Conservation (phyloP, 2,797 vertebrate species). For the Bucorvus abyssinicus region DNA sequence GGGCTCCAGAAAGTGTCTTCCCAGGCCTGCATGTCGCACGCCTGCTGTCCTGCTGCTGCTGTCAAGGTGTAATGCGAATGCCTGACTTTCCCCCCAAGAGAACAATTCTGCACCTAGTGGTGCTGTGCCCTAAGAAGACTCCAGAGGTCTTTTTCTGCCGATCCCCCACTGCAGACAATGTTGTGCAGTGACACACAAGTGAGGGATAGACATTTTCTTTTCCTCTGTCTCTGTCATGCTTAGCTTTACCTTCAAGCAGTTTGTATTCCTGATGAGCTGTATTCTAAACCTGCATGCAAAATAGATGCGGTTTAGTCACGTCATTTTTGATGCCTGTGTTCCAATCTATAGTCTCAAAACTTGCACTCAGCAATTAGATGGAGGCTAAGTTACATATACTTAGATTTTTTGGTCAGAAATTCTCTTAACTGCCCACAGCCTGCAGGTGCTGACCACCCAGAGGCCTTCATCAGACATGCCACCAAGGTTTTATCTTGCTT, state of each 20-base stretch:
- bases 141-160: background rate
- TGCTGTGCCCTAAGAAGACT: background rate
- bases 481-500: background rate
- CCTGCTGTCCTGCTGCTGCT: background rate
- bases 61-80: background rate
- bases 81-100: background rate
- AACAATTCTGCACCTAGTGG: background rate
- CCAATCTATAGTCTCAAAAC: background rate
- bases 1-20: background rate
- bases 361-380: background rate
- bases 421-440: background rate
- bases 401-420: background rate
- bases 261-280: slow-evolving; percentile 4
- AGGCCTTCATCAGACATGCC: background rate
- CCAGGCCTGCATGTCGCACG: fast-evolving
- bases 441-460: background rate
- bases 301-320: background rate
- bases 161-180: background rate
- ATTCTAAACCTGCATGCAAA: background rate
- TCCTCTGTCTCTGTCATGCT: background rate
- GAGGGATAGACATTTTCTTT: background rate
- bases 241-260: slow-evolving; percentile 7
- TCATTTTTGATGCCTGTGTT: background rate
- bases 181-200: background rate
- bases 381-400: background rate